Evolutionary conservation across 1,140 invertebrate genomes (phyloP).

Genomic region (Cotesia typhae): DNA sequence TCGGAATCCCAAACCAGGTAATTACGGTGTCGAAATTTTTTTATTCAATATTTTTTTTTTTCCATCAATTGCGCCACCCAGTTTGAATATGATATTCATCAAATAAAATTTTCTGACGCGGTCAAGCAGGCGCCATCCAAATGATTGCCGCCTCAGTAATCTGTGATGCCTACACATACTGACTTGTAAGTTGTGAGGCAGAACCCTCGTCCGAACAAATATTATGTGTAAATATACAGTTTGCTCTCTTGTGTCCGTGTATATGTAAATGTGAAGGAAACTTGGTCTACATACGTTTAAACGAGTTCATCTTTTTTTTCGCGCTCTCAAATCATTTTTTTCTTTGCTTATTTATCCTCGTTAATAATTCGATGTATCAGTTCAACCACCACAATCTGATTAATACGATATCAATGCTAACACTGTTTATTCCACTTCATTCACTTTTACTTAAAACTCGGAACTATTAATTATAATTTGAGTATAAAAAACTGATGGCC

Average conservation of each 20-base stretch:
- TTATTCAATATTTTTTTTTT: constrained; percentile 1
- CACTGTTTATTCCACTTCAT: background rate
- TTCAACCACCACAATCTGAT: background rate
- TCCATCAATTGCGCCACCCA: constrained; percentile 21
- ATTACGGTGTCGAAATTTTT: constrained; percentile 23
- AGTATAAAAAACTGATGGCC: too few relatives aligned
- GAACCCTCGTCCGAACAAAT: constrained; percentile 15
- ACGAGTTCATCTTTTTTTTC: background rate
- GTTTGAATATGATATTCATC: constrained; percentile 14
- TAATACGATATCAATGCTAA: background rate
- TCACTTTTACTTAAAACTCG: background rate
- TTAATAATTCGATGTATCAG: constrained; percentile 10
- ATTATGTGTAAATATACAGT: constrained; percentile 21
- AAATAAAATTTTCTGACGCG: constrained; percentile 13
- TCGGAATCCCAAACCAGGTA: constrained; percentile 30
- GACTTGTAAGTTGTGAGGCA: background rate
- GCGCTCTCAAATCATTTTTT: background rate
- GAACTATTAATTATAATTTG: too few relatives aligned
- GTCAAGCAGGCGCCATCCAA: constrained; percentile 31
- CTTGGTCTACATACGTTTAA: background rate
- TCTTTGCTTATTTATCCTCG: background rate
- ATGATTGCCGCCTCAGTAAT: constrained; percentile 15
- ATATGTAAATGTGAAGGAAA: background rate
- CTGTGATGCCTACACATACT: constrained; percentile 25
- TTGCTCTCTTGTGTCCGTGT: background rate